These are phyloP conservation scores for Oncorhynchus keta DNA, from an alignment of 2,113 vertebrate genomes.

Conservation along the genomic window DNA sequence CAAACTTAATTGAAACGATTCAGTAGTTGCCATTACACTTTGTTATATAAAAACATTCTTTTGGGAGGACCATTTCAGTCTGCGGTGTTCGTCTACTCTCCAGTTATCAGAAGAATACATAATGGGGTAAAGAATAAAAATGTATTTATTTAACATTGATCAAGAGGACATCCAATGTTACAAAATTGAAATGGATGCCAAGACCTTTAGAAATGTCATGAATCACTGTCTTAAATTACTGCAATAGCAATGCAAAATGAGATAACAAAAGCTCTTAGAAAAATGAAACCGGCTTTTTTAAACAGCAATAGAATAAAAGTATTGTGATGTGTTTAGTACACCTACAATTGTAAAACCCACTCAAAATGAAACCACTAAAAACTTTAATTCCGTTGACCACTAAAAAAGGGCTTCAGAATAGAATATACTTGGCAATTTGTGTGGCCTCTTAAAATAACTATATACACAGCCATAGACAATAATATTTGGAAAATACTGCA, in stretches of 20 bases:
- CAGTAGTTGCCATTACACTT: background rate
- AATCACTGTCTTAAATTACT: conserved; percentile 66
- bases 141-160: conserved; percentile 70
- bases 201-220: conserved; percentile 56
- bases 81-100: background rate
- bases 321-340: conserved; percentile 16
- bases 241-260: conserved; percentile 43
- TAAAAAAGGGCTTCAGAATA: background rate
- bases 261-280: conserved; percentile 47
- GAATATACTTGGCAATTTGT: conserved; percentile 33
- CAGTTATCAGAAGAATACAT: conserved; percentile 33
- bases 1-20: no score
- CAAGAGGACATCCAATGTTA: conserved; percentile 61
- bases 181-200: conserved; percentile 55
- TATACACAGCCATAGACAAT: conserved; percentile 24
- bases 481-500: conserved; percentile 47
- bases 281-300: conserved; percentile 46
- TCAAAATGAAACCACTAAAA: background rate
- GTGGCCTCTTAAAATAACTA: conserved; percentile 11
- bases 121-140: conserved; percentile 50
- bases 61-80: background rate
- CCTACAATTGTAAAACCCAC: conserved; percentile 25
- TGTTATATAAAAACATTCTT: background rate
- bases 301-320: conserved; percentile 34
- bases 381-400: conserved; percentile 26